Percentiles rank a stretch among this genome's conserved stretches.
phyloP scores from a whole-genome alignment of 1,140 invertebrate genomes.

The Elysia chlorotica region DNA sequence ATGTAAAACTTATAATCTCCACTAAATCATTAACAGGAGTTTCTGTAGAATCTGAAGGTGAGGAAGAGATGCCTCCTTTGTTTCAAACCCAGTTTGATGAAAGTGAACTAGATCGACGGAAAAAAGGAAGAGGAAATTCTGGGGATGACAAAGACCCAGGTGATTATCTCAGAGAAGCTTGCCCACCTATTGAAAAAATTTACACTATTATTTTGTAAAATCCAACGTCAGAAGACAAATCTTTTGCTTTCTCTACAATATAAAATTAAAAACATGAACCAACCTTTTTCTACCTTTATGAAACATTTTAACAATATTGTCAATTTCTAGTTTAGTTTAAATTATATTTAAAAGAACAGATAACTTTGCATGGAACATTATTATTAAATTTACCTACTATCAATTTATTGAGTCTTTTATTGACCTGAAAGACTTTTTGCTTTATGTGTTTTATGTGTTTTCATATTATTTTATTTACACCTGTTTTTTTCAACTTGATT shows the following conservation, averaged over 20 bases:
- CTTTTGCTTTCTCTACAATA: not conserved
- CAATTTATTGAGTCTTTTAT: no score
- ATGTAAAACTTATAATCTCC: no score
- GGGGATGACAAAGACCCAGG: not conserved
- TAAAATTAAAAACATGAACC: no score
- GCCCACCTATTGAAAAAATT: not conserved
- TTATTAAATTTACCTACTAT: no score
- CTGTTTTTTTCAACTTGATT: not conserved
- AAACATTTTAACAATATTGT: no score
- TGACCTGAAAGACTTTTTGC: no score
- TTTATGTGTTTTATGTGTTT: no score
- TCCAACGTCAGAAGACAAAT: not conserved
- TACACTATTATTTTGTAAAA: not conserved
- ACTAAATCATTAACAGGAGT: not conserved
- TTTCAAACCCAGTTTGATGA: slow-evolving; percentile 21
- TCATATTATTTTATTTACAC: no score
- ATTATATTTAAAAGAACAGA: no score
- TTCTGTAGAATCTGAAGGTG: slow-evolving; percentile 7
- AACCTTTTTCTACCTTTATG: not conserved
- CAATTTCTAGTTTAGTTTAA: no score
- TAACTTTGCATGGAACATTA: no score
- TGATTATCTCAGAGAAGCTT: not conserved
- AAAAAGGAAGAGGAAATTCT: not conserved
- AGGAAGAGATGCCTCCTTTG: not conserved
- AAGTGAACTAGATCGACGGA: no score